phyloP scores from a whole-genome alignment of 2,113 vertebrate species.

The Microcebus jonahi region DNA sequence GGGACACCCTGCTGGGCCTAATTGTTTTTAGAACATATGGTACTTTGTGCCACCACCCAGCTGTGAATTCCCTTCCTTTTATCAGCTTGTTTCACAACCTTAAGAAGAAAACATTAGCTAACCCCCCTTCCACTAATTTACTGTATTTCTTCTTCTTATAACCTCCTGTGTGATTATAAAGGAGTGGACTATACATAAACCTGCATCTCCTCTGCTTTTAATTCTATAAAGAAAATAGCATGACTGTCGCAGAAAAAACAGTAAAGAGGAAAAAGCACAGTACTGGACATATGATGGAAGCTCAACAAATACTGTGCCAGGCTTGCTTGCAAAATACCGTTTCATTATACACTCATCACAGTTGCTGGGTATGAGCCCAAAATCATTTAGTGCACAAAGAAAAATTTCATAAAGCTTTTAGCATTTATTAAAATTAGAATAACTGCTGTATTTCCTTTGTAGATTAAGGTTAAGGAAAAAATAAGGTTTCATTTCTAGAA shows the following conservation, averaged over 20 bases:
- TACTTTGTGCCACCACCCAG: slow-evolving; percentile 36
- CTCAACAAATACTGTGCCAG: neutral
- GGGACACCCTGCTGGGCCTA: slow-evolving; percentile 34
- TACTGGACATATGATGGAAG: neutral
- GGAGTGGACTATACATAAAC: neutral
- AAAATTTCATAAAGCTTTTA: neutral
- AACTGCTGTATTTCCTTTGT: slow-evolving; percentile 38
- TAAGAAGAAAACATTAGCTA: neutral
- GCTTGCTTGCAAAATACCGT: neutral
- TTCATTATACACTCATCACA: neutral
- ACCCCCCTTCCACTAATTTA: neutral
- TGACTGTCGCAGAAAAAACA: neutral
- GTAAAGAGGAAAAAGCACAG: neutral
- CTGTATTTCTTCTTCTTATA: neutral
- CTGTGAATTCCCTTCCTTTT: slow-evolving; percentile 46
- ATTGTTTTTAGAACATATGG: slow-evolving; percentile 48
- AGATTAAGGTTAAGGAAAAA: slow-evolving; percentile 57
- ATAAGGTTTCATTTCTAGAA: neutral
- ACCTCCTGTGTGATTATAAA: neutral
- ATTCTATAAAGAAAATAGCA: neutral
- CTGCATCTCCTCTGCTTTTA: neutral
- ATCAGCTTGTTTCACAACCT: slow-evolving; percentile 24
- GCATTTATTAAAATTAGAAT: slow-evolving; percentile 54
- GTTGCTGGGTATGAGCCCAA: slow-evolving; percentile 20
- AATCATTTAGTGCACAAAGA: neutral